Evolutionary conservation across 2,797 vertebrate species (phyloP), one percentile per base, ranked within the genome.

Genomic region (Sebastes steindachneri): DNA sequence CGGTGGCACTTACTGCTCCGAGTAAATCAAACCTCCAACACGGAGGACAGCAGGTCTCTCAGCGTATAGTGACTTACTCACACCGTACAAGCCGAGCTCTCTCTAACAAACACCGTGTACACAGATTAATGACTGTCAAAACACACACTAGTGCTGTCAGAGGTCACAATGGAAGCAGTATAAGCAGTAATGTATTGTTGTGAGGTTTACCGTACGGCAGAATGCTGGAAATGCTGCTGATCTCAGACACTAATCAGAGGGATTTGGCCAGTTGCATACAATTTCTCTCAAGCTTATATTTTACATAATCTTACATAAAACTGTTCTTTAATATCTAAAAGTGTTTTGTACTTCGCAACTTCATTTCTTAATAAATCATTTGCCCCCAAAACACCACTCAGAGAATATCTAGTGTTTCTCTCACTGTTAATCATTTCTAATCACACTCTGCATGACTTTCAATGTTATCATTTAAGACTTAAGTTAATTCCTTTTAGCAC

Each of bases 11-110:
- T 28, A 58, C 58, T 28, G 64, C 65, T 69, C 55, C 0, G 26
- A 81, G 74, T 66, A 72, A 62, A 81, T 83, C 80, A 75, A 77
- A 62, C 68, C 76, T 65, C 72, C 68, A 41, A 68, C 74, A 29
- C 3, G 33, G 68, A 73, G 62, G 71, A 60, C 72, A 73, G 62
- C 54, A 5, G 58, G 48, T 69, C 45, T 54, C 48, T 51, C 17
- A 41, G 23, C 48, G 19, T n/a, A 21, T 7, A 31, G 33, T 17
- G 74, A 77, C 78, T 60, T 63, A 33, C 29, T 67, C 63, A 67
- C 12, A 5, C 19, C 25, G 21, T 57, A 54, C 62, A 31, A 55
- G 68, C 17, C 10, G 3, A 41, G 71, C 37, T 48, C 37, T 21
- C n/a, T 54, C 17, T 33, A 15, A 7, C 15, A 17, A 68, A 67